These are phyloP conservation scores for Bovichtus diacanthus DNA, from an alignment of 2,797 vertebrate species.

Conservation along the genomic window DNA sequence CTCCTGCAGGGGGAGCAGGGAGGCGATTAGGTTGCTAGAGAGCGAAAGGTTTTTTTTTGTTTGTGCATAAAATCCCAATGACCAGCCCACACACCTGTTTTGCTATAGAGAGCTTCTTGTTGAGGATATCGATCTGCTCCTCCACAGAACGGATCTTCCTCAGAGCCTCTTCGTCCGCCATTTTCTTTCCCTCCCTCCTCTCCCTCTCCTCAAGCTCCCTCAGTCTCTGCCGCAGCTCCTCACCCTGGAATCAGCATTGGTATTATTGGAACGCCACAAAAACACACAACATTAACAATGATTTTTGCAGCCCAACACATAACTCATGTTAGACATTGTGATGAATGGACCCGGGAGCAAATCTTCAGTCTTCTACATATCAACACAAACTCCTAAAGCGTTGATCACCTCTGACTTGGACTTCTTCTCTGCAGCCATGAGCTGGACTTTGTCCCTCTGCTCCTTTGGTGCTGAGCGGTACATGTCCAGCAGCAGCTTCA, in stretches of 20 bases:
- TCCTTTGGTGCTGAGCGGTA: conserved; percentile 98
- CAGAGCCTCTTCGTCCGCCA: conserved; percentile 96
- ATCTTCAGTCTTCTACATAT: background rate
- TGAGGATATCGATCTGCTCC: conserved; percentile 96
- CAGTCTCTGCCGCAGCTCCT: conserved; percentile 93
- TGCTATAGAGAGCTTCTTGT: conserved; percentile 96
- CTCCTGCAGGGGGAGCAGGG: conserved; percentile 87
- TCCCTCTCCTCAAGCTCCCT: conserved; percentile 96
- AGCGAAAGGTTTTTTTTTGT: background rate
- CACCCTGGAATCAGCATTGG: conserved; percentile 83
- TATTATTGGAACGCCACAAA: background rate
- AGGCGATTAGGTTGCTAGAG: background rate
- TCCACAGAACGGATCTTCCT: conserved; percentile 96
- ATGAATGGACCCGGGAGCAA: background rate
- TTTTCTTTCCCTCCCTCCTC: conserved; percentile 96
- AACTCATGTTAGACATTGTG: background rate
- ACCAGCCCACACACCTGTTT: conserved; percentile 88
- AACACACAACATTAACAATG: background rate
- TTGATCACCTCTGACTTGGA: conserved; percentile 93
- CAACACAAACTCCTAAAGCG: background rate
- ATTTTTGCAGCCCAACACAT: background rate
- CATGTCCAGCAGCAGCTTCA: conserved; percentile 98
- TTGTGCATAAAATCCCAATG: background rate
- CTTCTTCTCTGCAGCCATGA: conserved; percentile 99
- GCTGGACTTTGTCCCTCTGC: conserved; percentile 97